Percentiles rank a stretch among this genome's conserved stretches.
These are phyloP conservation scores for Chascanopsetta lugubris DNA, from an alignment of 2,113 vertebrate genomes.

Conservation along the genomic window DNA sequence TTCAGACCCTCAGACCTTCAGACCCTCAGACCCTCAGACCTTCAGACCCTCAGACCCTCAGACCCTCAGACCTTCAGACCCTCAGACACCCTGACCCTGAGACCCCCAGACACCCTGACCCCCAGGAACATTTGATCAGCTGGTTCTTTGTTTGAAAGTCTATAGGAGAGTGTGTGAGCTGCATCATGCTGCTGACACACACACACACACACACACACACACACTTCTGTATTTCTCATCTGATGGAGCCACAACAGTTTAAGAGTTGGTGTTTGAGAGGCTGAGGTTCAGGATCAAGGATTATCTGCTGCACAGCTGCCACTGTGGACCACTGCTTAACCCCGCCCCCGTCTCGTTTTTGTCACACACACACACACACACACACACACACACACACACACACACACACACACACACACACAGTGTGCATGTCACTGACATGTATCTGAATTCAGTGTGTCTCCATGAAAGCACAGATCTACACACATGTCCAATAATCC, in stretches of 20 bases:
- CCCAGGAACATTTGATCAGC: too few relatives aligned
- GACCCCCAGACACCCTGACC: too few relatives aligned
- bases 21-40: too few relatives aligned
- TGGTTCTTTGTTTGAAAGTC: neutral
- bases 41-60: too few relatives aligned
- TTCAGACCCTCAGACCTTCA: too few relatives aligned
- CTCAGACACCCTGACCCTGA: too few relatives aligned
- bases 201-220: conserved; percentile 23
- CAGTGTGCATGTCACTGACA: neutral
- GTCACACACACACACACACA: conserved; percentile 17
- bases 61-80: too few relatives aligned
- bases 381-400: conserved; percentile 29
- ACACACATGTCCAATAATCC: neutral
- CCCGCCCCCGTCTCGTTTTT: conserved; percentile 2
- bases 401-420: conserved; percentile 19
- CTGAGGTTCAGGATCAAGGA: conserved; percentile 55
- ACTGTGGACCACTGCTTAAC: too few relatives aligned
- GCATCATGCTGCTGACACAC: conserved; percentile 37
- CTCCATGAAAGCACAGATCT: neutral
- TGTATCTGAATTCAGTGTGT: neutral
- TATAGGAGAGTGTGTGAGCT: conserved; percentile 79
- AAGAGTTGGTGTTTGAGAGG: conserved; percentile 64
- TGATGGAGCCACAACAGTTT: conserved; percentile 70
- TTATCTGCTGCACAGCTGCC: conserved; percentile 79
- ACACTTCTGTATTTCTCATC: conserved; percentile 67